Conservation (phyloP, 1,140 invertebrate species). For the Bradynema listronoti region DNA sequence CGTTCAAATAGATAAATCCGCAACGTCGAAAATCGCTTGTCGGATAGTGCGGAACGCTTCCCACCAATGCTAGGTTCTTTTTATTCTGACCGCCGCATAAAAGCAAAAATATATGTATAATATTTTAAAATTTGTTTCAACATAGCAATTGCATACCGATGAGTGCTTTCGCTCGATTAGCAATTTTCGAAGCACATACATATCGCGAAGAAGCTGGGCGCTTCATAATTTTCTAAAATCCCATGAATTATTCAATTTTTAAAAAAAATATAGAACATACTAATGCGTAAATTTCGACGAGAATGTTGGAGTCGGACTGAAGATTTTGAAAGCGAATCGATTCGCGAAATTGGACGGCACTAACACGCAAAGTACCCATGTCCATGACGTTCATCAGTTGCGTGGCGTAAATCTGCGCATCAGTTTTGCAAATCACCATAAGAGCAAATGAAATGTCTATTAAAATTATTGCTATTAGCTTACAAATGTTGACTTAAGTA, state of each 20-base stretch:
- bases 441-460: constrained; percentile 4
- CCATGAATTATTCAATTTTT: neutral
- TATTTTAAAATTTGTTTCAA: neutral
- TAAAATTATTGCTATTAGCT: too few relatives aligned
- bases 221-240: neutral
- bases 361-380: constrained; percentile 8
- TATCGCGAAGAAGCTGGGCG: neutral
- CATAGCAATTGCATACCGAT: neutral
- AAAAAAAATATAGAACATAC: neutral
- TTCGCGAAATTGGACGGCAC: constrained; percentile 5
- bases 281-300: constrained; percentile 6
- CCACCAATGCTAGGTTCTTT: neutral
- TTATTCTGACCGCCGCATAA: neutral
- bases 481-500: neutral
- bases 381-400: neutral
- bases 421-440: constrained; percentile 3
- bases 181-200: constrained; percentile 3
- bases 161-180: constrained; percentile 1
- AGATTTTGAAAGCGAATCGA: constrained; percentile 1
- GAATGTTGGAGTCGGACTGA: neutral
- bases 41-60: neutral
- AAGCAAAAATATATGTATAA: neutral
- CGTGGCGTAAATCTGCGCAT: constrained; percentile 2
- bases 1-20: neutral
- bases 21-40: neutral